Evolutionary conservation across 2,797 vertebrate genomes (phyloP), one percentile per base, ranked within the genome.

Genomic region (Dallia pectoralis): DNA sequence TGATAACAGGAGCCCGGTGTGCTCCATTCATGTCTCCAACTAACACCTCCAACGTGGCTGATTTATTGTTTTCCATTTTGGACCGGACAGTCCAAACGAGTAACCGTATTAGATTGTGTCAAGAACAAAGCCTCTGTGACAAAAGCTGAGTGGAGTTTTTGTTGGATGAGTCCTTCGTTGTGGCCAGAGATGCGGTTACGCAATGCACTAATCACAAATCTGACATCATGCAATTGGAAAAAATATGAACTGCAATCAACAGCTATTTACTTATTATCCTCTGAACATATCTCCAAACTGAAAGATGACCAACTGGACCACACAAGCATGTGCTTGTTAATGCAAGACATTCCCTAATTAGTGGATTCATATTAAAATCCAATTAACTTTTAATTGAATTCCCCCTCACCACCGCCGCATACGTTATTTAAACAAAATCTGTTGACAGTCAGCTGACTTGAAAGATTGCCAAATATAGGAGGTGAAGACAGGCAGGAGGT

Each of bases 401-500:
- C 70, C 79, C 65, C 44, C 15, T 61, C 70, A 75, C 11, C 53
- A 25, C 22, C 25, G 22, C n/a, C 73, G 67, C 70, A 75, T 66
- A 78, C 70, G 4, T 61, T 70, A 66, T 56, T 48, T 49, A 76
- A 67, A 77, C 66, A 67, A 64, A 77, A 79, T 73, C 69, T 77
- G 77, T 72, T 69, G 71, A 63, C 69, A 77, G 47, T 86, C 75
- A 77, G 70, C 69, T 47, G 51, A 67, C 73, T 78, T 83, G 78
- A 84, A 85, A 74, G 73, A 81, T 82, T 81, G 74, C 75, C 78
- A 70, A 82, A 78, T 77, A 83, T 74, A n/a, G n/a, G n/a, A n/a
- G n/a, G n/a, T n/a, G n/a, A n/a, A n/a, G n/a, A n/a, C n/a, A n/a
- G n/a, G n/a, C n/a, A n/a, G n/a, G n/a, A n/a, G n/a, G n/a, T n/a